Conservation (phyloP, 1,140 invertebrate species). For the Heliconius melpomene region DNA sequence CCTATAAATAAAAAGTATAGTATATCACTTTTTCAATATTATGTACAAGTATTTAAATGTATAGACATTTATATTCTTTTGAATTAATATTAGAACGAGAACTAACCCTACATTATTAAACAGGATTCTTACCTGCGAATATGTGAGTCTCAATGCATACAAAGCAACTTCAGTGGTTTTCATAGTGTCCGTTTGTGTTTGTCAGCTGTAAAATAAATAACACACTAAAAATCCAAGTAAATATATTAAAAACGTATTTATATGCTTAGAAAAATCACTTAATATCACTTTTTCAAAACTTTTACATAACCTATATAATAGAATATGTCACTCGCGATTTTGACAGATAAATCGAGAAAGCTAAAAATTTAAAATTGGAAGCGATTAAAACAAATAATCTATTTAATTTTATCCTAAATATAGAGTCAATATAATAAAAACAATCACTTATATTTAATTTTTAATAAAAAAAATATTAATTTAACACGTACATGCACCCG, state of each 20-base stretch:
- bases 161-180: slow-evolving; percentile 73
- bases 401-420: neutral
- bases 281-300: slow-evolving; percentile 44
- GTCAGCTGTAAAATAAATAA: slow-evolving; percentile 63
- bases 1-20: too few relatives aligned
- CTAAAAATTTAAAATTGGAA: slow-evolving; percentile 22
- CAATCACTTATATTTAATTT: neutral
- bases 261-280: slow-evolving; percentile 42
- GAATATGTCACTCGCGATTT: slow-evolving; percentile 49
- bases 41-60: neutral
- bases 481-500: slow-evolving; percentile 66
- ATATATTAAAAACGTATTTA: slow-evolving; percentile 49
- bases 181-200: slow-evolving; percentile 67
- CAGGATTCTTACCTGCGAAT: slow-evolving; percentile 70
- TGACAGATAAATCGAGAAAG: slow-evolving; percentile 44
- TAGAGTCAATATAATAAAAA: neutral
- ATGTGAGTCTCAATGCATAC: slow-evolving; percentile 76
- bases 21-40: too few relatives aligned
- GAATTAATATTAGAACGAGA: neutral
- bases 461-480: neutral
- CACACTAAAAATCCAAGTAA: slow-evolving; percentile 51
- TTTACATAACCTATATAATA: slow-evolving; percentile 65
- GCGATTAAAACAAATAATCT: neutral
- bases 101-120: neutral
- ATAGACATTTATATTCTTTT: neutral